Percentiles rank a stretch among this genome's conserved stretches.
phyloP scores from a whole-genome alignment of 2,888 invertebrate genomes.

The Agriopis marginaria region DNA sequence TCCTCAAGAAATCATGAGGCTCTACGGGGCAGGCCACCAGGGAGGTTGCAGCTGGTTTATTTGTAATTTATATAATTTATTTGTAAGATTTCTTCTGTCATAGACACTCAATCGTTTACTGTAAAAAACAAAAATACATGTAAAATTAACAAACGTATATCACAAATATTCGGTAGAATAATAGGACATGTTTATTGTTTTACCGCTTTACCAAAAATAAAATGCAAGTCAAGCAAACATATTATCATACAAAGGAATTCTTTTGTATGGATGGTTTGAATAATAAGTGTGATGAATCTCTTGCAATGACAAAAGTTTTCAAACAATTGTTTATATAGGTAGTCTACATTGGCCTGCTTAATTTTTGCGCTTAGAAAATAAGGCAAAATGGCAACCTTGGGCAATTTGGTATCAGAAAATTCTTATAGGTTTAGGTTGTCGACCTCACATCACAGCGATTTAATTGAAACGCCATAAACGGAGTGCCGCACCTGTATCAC shows the following conservation, averaged over 20 bases:
- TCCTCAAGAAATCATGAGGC: too few species aligned
- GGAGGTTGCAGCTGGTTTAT: too few species aligned
- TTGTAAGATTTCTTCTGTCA: too few species aligned
- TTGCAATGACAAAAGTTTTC: conserved; percentile 2
- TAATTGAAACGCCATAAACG: conserved; percentile 80
- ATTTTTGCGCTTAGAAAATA: neutral
- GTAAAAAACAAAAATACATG: too few species aligned
- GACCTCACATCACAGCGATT: conserved; percentile 73
- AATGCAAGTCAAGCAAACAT: neutral
- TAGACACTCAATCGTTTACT: too few species aligned
- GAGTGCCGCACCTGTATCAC: conserved; percentile 65
- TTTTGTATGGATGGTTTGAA: conserved; percentile 41
- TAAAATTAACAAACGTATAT: too few species aligned
- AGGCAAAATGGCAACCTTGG: neutral
- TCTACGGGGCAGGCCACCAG: too few species aligned
- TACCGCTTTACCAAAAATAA: neutral
- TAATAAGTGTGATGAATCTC: conserved; percentile 5
- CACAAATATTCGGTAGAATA: neutral
- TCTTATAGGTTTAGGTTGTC: conserved; percentile 48
- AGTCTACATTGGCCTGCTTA: neutral
- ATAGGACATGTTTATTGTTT: neutral
- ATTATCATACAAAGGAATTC: conserved; percentile 29
- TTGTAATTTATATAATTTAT: too few species aligned
- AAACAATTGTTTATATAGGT: neutral
- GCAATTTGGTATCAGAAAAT: too few species aligned